A percentile compares a stretch with the other conserved stretches of the same genome.
phyloP scores from a whole-genome alignment of 2,113 vertebrate genomes.

The Galemys pyrenaicus region DNA sequence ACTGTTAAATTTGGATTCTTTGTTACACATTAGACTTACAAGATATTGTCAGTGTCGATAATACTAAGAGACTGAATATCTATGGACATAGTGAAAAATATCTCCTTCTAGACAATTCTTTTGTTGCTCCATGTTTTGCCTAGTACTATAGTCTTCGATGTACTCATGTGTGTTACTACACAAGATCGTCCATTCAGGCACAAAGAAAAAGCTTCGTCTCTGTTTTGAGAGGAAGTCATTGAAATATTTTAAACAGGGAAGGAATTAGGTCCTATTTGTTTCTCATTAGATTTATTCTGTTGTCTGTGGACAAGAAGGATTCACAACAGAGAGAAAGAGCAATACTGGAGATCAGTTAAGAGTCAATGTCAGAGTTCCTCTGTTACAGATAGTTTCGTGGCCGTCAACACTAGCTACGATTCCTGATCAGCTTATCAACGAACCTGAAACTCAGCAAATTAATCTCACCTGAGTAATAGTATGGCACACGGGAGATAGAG shows the following conservation, averaged over 20 bases:
- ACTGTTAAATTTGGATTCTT: slow-evolving; percentile 29
- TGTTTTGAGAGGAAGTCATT: not conserved
- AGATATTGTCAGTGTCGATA: not conserved
- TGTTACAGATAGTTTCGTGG: slow-evolving; percentile 10
- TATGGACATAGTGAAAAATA: not conserved
- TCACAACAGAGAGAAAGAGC: not conserved
- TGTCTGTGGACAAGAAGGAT: not conserved
- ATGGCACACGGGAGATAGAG: not conserved
- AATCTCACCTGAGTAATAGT: not conserved
- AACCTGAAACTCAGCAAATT: slow-evolving; percentile 3
- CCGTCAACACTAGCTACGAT: not conserved
- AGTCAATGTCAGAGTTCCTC: not conserved
- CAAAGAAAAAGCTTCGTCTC: not conserved
- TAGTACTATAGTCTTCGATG: not conserved
- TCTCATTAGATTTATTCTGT: not conserved
- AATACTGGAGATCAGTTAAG: not conserved
- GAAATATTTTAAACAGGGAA: not conserved
- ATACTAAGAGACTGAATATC: not conserved
- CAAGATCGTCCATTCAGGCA: not conserved
- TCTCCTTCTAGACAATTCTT: not conserved
- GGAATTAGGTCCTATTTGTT: not conserved
- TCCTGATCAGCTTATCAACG: not conserved
- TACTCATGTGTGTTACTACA: not conserved
- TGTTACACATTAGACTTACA: not conserved
- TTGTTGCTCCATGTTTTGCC: not conserved